Conservation (phyloP, 2,888 invertebrate species). For the Brachyptera putata region DNA sequence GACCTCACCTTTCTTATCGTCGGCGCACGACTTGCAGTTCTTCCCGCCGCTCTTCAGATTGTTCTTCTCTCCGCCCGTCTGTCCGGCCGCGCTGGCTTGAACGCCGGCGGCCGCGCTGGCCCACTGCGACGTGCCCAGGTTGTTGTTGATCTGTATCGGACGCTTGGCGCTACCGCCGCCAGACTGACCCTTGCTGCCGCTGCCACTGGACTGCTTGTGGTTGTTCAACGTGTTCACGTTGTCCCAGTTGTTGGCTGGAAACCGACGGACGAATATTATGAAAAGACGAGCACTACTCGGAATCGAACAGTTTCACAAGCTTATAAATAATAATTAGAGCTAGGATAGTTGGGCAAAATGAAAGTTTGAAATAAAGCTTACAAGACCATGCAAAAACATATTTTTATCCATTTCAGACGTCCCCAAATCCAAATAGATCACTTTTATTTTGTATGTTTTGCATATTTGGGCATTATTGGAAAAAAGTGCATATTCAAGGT, state of each 20-base stretch:
- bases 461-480: too few relatives aligned
- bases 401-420: too few relatives aligned
- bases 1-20: conserved; percentile 34
- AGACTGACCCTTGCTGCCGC: conserved; percentile 29
- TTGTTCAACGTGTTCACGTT: conserved; percentile 34
- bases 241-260: conserved; percentile 24
- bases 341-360: too few relatives aligned
- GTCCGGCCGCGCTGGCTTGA: conserved; percentile 4
- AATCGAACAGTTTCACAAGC: too few relatives aligned
- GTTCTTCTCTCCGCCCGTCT: conserved; percentile 31
- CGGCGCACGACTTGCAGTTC: conserved; percentile 30
- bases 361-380: too few relatives aligned
- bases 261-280: conserved; percentile 9
- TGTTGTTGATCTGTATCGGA: conserved; percentile 39
- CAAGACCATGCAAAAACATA: too few relatives aligned
- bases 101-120: conserved; percentile 13
- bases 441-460: too few relatives aligned
- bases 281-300: background rate
- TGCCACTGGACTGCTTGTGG: conserved; percentile 45
- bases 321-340: too few relatives aligned
- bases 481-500: too few relatives aligned
- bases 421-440: too few relatives aligned
- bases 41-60: conserved; percentile 28
- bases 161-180: conserved; percentile 40
- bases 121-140: conserved; percentile 35